These are phyloP conservation scores for Hemistola chrysoprasaria DNA, from an alignment of 2,888 invertebrate species.

Conservation along the genomic window DNA sequence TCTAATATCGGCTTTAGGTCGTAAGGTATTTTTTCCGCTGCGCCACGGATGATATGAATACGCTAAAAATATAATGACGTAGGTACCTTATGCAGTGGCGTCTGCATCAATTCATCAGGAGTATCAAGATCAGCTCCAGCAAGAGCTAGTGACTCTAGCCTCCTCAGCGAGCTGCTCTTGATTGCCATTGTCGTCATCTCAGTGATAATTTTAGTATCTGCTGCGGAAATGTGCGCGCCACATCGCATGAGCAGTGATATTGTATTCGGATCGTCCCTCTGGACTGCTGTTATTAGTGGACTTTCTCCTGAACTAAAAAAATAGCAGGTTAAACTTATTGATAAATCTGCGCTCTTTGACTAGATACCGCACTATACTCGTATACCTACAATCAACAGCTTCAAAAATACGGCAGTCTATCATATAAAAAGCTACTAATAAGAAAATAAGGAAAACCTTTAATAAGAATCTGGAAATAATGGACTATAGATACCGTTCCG, in stretches of 20 bases:
- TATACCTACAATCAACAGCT: too few species aligned
- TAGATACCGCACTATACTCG: too few species aligned
- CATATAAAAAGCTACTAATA: too few species aligned
- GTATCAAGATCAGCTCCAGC: conserved; percentile 86
- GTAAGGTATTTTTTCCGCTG: too few species aligned
- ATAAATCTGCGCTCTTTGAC: too few species aligned
- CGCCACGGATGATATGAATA: not conserved
- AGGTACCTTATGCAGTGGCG: conserved; percentile 85
- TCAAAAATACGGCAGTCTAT: too few species aligned
- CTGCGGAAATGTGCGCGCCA: conserved; percentile 87
- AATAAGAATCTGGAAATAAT: too few species aligned
- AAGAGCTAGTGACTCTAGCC: conserved; percentile 83
- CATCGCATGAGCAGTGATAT: conserved; percentile 86
- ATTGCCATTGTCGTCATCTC: conserved; percentile 87
- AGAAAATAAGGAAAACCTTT: too few species aligned
- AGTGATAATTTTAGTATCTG: conserved; percentile 80
- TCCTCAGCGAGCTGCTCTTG: conserved; percentile 78
- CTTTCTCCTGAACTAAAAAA: conserved; percentile 78
- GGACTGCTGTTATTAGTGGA: conserved; percentile 87
- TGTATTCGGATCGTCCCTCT: conserved; percentile 83
- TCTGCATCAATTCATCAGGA: conserved; percentile 84
- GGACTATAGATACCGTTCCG: too few species aligned
- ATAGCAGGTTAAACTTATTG: not conserved
- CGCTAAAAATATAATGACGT: not conserved
- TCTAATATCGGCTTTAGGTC: too few species aligned